These are phyloP conservation scores for Caracal caracal DNA, from an alignment of 2,113 vertebrate genomes.

Conservation along the genomic window DNA sequence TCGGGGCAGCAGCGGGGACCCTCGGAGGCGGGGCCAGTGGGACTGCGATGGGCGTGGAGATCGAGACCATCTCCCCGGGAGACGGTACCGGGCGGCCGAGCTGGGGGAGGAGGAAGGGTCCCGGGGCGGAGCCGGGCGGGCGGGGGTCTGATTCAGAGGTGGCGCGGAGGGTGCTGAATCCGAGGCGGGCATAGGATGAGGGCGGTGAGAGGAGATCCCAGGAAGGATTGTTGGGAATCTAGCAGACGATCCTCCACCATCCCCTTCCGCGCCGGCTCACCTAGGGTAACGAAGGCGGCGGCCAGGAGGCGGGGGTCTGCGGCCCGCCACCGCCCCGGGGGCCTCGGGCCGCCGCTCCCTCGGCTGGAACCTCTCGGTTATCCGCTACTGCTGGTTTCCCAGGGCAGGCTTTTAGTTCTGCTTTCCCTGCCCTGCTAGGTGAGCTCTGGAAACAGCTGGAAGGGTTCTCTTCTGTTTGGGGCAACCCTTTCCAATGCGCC, in stretches of 20 bases:
- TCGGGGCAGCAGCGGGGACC: conserved; percentile 43
- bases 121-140: background rate
- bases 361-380: background rate
- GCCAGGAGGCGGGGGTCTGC: conserved; percentile 46
- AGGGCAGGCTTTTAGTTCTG: background rate
- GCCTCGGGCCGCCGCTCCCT: background rate
- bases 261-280: background rate
- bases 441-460: background rate
- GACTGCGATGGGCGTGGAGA: conserved; percentile 93
- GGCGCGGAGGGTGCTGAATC: background rate
- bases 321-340: background rate
- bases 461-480: background rate
- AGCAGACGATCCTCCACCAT: background rate
- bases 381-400: background rate
- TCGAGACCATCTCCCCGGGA: conserved; percentile 97
- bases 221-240: background rate
- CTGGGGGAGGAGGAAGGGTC: conserved; percentile 3
- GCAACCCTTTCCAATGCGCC: background rate
- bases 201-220: background rate
- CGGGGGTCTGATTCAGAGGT: background rate
- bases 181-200: background rate
- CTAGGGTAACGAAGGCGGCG: conserved; percentile 1
- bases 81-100: conserved; percentile 87
- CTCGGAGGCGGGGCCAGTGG: conserved; percentile 72
- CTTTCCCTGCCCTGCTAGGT: background rate